A percentile compares a stretch with the other conserved stretches of the same genome.
Conservation (phyloP, 2,113 vertebrate species). For the Apteryx owenii region DNA sequence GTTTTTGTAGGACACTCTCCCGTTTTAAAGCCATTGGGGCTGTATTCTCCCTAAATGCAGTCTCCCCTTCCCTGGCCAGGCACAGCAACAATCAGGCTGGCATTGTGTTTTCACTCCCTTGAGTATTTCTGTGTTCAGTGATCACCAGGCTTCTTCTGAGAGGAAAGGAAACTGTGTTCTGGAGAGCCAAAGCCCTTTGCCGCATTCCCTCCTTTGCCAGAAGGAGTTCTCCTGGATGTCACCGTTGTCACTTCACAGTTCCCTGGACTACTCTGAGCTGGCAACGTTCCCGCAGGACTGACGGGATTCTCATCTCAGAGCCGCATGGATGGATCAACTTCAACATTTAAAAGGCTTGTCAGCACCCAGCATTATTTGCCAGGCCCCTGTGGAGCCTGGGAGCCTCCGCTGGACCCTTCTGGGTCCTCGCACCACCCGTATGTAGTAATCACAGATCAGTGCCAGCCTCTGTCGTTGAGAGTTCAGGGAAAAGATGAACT, state of each 20-base stretch:
- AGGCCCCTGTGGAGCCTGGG: neutral
- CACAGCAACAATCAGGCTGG: neutral
- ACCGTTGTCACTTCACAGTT: neutral
- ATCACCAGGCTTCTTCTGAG: constrained; percentile 27
- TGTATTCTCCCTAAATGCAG: constrained; percentile 44
- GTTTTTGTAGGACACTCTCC: constrained; percentile 41
- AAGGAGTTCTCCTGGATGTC: constrained; percentile 13
- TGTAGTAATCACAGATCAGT: neutral
- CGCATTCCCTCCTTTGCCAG: neutral
- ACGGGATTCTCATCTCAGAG: constrained; percentile 8
- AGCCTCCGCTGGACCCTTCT: neutral
- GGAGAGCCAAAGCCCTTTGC: constrained; percentile 16
- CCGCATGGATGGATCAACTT: neutral
- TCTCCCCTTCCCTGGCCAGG: neutral
- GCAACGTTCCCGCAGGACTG: neutral
- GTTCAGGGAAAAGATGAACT: constrained; percentile 57
- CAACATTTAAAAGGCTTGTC: neutral
- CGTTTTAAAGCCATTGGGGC: constrained; percentile 69
- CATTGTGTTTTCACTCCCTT: neutral
- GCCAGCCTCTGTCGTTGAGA: neutral
- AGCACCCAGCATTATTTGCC: neutral
- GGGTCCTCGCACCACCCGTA: neutral
- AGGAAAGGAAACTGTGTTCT: constrained; percentile 4
- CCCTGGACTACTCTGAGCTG: constrained; percentile 6
- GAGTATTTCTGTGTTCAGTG: neutral